Percentiles rank a stretch among this genome's conserved stretches.
Evolutionary conservation across 2,888 invertebrate genomes (phyloP).

Genomic region (Therioaphis trifolii): DNA sequence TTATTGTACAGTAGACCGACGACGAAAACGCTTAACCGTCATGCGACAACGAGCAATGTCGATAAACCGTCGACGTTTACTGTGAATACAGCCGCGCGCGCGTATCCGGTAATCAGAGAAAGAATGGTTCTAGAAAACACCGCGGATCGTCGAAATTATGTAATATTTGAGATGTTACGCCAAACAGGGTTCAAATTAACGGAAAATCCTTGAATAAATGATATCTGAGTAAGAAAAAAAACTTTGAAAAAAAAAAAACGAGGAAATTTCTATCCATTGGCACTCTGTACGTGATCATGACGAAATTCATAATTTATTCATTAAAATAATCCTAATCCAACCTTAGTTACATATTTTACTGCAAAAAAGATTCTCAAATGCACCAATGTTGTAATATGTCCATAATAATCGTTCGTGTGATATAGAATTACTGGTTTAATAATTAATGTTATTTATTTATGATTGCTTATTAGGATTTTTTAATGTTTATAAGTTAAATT

Average conservation of each 20-base stretch:
- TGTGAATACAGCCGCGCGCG: neutral
- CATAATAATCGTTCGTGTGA: neutral
- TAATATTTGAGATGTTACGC: constrained; percentile 27
- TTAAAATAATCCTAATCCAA: too few relatives aligned
- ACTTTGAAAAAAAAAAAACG: too few relatives aligned
- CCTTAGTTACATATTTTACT: too few relatives aligned
- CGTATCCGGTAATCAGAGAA: constrained; percentile 41
- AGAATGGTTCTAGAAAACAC: constrained; percentile 18
- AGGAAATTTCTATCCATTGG: too few relatives aligned
- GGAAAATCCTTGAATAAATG: constrained; percentile 22
- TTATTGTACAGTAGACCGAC: neutral
- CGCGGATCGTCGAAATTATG: neutral
- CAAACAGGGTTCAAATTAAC: neutral
- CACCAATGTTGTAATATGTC: neutral
- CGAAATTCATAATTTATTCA: too few relatives aligned
- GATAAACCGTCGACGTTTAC: constrained; percentile 18
- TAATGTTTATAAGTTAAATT: too few relatives aligned
- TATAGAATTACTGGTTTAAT: neutral
- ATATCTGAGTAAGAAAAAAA: neutral
- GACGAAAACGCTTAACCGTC: constrained; percentile 12
- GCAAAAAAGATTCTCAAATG: too few relatives aligned
- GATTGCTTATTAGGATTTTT: too few relatives aligned
- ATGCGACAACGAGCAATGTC: constrained; percentile 30
- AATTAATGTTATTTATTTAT: too few relatives aligned
- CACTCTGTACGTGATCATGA: too few relatives aligned